phyloP scores from a whole-genome alignment of 35 echinoderm and acorn worm species.

The Diadema setosum region DNA sequence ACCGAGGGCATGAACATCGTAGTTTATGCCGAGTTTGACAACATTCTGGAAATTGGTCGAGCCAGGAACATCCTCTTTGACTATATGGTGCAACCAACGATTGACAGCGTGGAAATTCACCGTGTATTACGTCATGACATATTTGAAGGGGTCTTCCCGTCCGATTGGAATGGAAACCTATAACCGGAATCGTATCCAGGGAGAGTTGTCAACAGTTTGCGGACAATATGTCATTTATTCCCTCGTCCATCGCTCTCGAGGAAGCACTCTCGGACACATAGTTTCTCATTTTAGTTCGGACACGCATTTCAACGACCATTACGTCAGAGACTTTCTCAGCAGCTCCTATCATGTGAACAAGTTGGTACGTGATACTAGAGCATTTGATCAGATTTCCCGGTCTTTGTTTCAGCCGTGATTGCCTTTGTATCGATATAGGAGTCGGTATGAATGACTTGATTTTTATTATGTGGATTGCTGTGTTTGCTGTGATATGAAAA shows the following conservation, averaged over 20 bases:
- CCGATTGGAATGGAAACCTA: neutral
- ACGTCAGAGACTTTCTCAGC: neutral
- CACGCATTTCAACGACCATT: neutral
- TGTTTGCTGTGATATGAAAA: too few relatives aligned
- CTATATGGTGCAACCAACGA: conserved; percentile 22
- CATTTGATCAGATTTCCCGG: too few relatives aligned
- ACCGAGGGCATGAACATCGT: conserved; percentile 32
- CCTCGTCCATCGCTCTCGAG: neutral
- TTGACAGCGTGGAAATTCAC: neutral
- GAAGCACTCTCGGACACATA: neutral
- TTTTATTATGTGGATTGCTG: too few relatives aligned
- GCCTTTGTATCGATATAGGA: too few relatives aligned
- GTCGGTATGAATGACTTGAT: too few relatives aligned
- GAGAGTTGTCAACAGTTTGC: neutral
- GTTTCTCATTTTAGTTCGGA: neutral
- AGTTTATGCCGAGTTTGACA: conserved; percentile 66
- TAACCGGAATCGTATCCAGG: neutral
- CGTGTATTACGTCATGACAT: neutral
- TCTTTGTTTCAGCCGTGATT: too few relatives aligned
- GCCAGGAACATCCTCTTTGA: conserved; percentile 49
- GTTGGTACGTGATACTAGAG: neutral
- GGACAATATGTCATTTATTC: conserved; percentile 3
- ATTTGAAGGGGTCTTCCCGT: neutral
- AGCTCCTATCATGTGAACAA: neutral
- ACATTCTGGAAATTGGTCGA: conserved; percentile 52